phyloP scores from a whole-genome alignment of 2,797 vertebrate species.

The Pelochelys cantorii region DNA sequence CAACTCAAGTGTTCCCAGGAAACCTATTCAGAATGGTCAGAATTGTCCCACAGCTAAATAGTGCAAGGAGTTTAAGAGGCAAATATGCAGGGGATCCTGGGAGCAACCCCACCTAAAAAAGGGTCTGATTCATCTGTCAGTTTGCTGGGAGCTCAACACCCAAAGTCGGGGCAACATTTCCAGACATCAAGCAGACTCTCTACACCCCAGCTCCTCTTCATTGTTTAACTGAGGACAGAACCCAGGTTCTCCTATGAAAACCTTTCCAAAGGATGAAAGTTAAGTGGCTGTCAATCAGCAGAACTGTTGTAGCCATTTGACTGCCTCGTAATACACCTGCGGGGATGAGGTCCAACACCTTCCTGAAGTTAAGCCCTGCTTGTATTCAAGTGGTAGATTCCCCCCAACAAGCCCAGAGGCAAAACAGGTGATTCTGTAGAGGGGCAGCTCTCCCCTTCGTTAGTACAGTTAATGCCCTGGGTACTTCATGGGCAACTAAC shows the following conservation, averaged over 20 bases:
- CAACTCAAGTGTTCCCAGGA: not conserved
- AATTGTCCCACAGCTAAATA: not conserved
- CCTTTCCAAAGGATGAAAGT: conserved; percentile 5
- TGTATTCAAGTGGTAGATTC: not conserved
- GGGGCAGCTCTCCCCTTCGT: not conserved
- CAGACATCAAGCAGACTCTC: not conserved
- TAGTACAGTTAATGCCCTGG: not conserved
- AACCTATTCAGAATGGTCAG: not conserved
- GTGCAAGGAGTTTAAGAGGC: not conserved
- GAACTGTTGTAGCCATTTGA: not conserved
- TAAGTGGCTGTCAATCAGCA: not conserved
- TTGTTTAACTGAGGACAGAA: not conserved
- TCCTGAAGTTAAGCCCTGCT: not conserved
- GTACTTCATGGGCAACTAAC: not conserved
- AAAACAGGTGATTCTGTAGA: not conserved
- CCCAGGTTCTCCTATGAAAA: not conserved
- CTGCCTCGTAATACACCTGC: not conserved
- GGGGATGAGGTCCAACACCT: fast-evolving
- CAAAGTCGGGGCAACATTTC: not conserved
- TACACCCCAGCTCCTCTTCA: not conserved
- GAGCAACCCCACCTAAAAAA: not conserved
- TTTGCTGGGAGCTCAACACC: not conserved
- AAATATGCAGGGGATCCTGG: not conserved
- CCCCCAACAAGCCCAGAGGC: not conserved
- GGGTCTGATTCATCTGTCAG: not conserved